phyloP scores from a whole-genome alignment of 2,113 vertebrate genomes.

The Pao palembangensis region DNA sequence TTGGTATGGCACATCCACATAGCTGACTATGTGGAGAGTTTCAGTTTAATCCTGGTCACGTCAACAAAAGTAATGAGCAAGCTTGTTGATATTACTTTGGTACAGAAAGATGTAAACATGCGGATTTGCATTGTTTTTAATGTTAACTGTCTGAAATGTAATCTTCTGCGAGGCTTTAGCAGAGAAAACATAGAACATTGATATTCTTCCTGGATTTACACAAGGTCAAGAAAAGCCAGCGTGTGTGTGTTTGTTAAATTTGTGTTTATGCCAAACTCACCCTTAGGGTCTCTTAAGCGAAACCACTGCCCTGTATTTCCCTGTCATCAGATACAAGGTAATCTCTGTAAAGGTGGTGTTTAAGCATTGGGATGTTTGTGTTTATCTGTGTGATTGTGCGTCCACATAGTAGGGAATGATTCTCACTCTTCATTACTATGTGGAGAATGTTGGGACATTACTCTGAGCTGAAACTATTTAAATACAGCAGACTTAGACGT shows the following conservation, averaged over 20 bases:
- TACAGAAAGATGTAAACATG: constrained; percentile 17
- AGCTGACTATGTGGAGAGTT: not conserved
- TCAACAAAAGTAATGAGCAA: constrained; percentile 22
- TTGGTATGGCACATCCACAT: not conserved
- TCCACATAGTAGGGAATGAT: not conserved
- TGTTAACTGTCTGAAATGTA: constrained; percentile 12
- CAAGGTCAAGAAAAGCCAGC: constrained; percentile 21
- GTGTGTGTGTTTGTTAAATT: constrained; percentile 19
- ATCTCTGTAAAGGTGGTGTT: constrained; percentile 12
- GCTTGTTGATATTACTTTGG: constrained; percentile 11
- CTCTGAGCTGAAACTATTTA: too few relatives aligned
- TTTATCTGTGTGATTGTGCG: constrained; percentile 19
- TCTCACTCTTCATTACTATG: constrained; percentile 41
- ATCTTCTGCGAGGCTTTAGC: not conserved
- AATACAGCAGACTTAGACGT: too few relatives aligned
- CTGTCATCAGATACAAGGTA: constrained; percentile 20
- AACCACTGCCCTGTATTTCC: constrained; percentile 19
- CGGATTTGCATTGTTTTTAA: constrained; percentile 16
- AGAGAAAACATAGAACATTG: not conserved
- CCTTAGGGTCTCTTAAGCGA: constrained; percentile 8
- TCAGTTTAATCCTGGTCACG: constrained; percentile 17
- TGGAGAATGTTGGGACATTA: constrained; percentile 57
- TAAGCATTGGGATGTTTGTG: not conserved
- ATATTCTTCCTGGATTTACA: not conserved
- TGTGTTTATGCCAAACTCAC: constrained; percentile 13